These are phyloP conservation scores for Drosophila carrolli DNA, from an alignment of 1,140 invertebrate genomes.

Conservation along the genomic window DNA sequence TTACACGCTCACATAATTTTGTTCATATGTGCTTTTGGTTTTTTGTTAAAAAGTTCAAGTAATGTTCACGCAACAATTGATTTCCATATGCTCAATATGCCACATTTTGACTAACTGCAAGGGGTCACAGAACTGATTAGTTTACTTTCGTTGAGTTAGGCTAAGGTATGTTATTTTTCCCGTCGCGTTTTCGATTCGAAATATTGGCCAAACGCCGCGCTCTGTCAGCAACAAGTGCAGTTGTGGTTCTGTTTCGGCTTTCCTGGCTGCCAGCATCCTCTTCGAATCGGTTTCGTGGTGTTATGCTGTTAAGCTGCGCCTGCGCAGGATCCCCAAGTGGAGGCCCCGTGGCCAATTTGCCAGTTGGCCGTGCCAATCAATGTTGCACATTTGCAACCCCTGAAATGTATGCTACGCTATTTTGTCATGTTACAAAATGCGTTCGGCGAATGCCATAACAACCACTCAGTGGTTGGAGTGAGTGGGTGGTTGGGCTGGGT, in stretches of 20 bases:
- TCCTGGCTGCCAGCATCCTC: constrained; percentile 39
- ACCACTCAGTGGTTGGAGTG: constrained; percentile 34
- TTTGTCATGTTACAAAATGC: constrained; percentile 68
- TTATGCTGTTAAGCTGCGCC: constrained; percentile 75
- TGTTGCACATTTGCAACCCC: constrained; percentile 76
- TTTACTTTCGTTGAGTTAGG: not conserved
- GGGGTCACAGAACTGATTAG: not conserved
- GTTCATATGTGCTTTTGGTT: constrained; percentile 16
- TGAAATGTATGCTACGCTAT: constrained; percentile 79
- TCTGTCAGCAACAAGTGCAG: constrained; percentile 78
- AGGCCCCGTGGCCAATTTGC: constrained; percentile 60
- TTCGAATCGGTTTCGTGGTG: constrained; percentile 14
- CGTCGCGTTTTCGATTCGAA: constrained; percentile 22
- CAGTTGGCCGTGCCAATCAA: constrained; percentile 61
- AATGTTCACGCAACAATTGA: constrained; percentile 61
- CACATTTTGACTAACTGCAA: constrained; percentile 65
- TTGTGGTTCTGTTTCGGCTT: constrained; percentile 61
- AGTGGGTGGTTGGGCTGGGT: not conserved
- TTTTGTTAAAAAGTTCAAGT: constrained; percentile 41
- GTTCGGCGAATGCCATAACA: constrained; percentile 76
- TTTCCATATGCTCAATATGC: constrained; percentile 57
- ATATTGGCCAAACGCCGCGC: constrained; percentile 21
- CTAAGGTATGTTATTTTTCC: not conserved
- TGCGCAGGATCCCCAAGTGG: constrained; percentile 52
- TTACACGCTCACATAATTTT: constrained; percentile 51